phyloP scores from a whole-genome alignment of 2,888 invertebrate species.

The Hirudinaria manillensis region DNA sequence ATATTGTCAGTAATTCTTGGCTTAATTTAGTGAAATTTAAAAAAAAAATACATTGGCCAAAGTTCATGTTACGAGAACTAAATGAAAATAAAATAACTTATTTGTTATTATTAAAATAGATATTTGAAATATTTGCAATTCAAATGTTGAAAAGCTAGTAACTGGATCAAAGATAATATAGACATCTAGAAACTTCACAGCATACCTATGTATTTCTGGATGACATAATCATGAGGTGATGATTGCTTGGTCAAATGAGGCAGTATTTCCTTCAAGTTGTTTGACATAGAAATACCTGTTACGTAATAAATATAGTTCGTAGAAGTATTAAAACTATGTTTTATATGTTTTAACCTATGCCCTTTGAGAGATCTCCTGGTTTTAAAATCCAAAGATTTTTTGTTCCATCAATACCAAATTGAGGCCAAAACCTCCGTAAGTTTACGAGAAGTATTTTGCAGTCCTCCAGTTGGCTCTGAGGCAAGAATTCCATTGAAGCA shows the following conservation, averaged over 20 bases:
- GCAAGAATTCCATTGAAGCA: constrained; percentile 34
- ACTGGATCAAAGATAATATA: too few relatives aligned
- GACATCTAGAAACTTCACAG: too few relatives aligned
- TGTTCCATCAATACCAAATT: constrained; percentile 66
- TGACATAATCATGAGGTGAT: constrained; percentile 66
- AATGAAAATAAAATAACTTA: too few relatives aligned
- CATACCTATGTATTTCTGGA: constrained; percentile 88
- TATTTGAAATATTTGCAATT: too few relatives aligned
- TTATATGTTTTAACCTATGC: constrained; percentile 57
- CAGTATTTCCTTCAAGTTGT: constrained; percentile 76
- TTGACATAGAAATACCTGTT: constrained; percentile 76
- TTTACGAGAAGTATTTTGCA: constrained; percentile 32
- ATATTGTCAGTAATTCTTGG: background rate
- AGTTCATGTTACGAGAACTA: too few relatives aligned
- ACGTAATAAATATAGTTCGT: background rate
- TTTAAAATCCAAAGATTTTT: constrained; percentile 90
- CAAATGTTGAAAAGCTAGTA: too few relatives aligned
- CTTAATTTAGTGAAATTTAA: too few relatives aligned
- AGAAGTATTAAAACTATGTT: background rate
- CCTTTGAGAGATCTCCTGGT: constrained; percentile 85
- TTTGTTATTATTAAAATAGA: too few relatives aligned
- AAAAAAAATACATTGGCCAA: too few relatives aligned
- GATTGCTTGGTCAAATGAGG: constrained; percentile 49
- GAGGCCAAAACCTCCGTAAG: constrained; percentile 39
- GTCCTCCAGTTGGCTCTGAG: constrained; percentile 32